Base-by-base conservation (phyloP, 64 coral and sea anemone genomes). In the Hydrozoanthus tunicans region DNA sequence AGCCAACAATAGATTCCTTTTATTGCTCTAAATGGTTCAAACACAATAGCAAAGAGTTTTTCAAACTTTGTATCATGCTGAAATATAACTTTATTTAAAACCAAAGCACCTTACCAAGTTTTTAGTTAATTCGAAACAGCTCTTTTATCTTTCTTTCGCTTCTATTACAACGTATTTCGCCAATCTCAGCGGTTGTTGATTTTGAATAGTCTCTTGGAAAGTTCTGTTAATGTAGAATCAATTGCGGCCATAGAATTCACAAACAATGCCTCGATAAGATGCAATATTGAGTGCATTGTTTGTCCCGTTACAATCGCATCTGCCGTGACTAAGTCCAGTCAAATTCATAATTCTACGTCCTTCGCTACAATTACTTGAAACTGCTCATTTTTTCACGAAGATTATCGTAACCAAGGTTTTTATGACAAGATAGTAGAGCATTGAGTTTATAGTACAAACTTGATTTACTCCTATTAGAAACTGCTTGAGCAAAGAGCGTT, bases 401-500 rank as follows among this genome's bases (percentile, higher is more conserved):
- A 32, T 9, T 58, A 13, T 1, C 8, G 83, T 86, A 59, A 73
- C 83, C 68, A 86, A 73, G 83, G 65, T 55, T 59, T 71, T 86
- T 0, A 66, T 17, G 32, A 10, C 7, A 85, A 53, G 70, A 32
- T 62, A 43, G 26, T 13, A 13, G 0, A 43, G 10, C 24, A 4
- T 6, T 25, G 53, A 70, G 12, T 70, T 85, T 0, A 70, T 24
- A 56, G 51, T 82, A 15, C 59, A 55, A n/a, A n/a, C 13, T 43
- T 81, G 25, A 81, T 81, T 62, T 81, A 62, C 24, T 62, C 20
- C 8, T 62, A 77, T 6, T 81, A 32, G 26, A 51, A 72, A 6
- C 52, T 86, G 7, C 8, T 43, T 43, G 32, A 43, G 32, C 32
- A 43, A 43, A 43, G 32, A 43, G 32, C 2, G 32, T 43, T 43